These are phyloP conservation scores for Falco rusticolus DNA, from an alignment of 2,797 vertebrate genomes.

Conservation along the genomic window DNA sequence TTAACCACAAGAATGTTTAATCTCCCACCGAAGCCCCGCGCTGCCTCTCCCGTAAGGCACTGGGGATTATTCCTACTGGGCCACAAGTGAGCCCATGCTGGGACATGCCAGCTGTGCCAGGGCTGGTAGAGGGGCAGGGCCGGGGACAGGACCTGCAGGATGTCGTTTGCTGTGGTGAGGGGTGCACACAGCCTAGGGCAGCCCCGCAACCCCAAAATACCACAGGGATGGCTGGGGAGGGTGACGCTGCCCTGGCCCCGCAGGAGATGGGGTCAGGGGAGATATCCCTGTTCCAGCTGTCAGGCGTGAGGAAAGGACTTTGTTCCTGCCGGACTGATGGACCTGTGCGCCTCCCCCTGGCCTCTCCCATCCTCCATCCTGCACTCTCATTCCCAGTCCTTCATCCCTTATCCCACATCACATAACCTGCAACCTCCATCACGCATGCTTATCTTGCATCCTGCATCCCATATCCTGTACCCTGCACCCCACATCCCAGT, in stretches of 20 bases:
- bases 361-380: too few relatives aligned
- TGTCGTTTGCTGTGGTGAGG: background rate
- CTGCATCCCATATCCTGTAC: background rate
- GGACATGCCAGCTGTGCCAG: background rate
- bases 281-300: background rate
- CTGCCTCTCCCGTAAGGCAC: background rate
- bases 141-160: background rate
- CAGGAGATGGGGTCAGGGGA: background rate
- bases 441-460: background rate
- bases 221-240: background rate
- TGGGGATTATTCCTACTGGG: background rate
- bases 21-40: background rate
- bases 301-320: background rate
- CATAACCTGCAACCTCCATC: background rate
- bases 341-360: background rate
- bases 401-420: background rate
- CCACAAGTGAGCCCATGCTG: background rate
- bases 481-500: too few relatives aligned
- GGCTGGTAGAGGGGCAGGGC: background rate
- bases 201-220: background rate
- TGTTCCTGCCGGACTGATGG: background rate
- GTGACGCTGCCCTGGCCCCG: fast-evolving
- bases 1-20: background rate
- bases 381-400: background rate
- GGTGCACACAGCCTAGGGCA: background rate